Base-by-base conservation (phyloP, 1,140 invertebrate genomes). In the Drosophila funebris region DNA sequence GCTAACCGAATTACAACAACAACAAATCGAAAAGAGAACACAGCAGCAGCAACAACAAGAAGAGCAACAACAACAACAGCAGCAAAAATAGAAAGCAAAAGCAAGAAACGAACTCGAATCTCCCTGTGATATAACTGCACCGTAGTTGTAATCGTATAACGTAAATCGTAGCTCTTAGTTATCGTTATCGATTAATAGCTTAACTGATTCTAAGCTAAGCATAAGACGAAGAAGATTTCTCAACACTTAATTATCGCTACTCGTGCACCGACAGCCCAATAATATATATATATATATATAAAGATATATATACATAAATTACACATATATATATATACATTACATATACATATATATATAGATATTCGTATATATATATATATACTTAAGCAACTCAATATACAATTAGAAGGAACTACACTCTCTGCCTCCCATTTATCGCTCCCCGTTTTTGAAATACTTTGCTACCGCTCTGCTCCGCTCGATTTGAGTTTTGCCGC, bases 51-150 rank as follows among this genome's bases (percentile, higher is more conserved):
- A 58, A 69, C 58, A 73, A 43, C 18, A 79, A 61, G 54, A 69
- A 56, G 52, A 58, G 58, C 29, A 68, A 24, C 43, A 58, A 66
- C 69, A 61, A 36, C 13, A 46, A 33, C 46, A 37, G 43, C n/a
- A n/a, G n/a, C n/a, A 33, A 53, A 37, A 57, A 69, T 11, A 37
- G 11, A 44, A 64, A 66, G 48, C 27, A 60, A 57, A 57, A 53
- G 58, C 29, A 43, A 39, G 36, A 69, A 29, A 62, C 9, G 60
- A 33, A 64, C 81, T 84, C 81, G 84, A 90, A 79, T 87, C 73
- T 72, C 85, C 87, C 87, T 90, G 87, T 90, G 87, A 90, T 90
- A 90, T 78, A 88, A 88, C 82, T 90, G 87, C 87, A 90, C 85
- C 82, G 85, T 90, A 90, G 74, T 78, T 76, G 83, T 87, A 82